A percentile compares a stretch with the other conserved stretches of the same genome.
phyloP scores from a whole-genome alignment of 2,797 vertebrate genomes.

The Leptodactylus fallax region DNA sequence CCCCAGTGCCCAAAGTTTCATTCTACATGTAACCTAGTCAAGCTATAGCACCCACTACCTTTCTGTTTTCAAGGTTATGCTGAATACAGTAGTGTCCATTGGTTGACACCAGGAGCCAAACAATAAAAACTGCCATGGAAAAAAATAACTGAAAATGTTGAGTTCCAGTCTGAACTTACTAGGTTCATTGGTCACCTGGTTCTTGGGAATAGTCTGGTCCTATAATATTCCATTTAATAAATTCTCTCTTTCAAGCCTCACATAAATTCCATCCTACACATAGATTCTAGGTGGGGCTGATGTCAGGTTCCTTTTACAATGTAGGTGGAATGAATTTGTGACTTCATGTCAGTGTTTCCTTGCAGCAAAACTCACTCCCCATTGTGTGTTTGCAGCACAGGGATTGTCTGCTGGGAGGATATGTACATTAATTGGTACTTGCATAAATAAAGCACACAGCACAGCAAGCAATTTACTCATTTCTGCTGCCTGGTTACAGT shows the following conservation, averaged over 20 bases:
- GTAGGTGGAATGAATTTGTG: not conserved
- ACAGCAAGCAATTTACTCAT: conserved; percentile 16
- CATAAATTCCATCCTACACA: not conserved
- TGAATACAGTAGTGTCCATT: too few relatives aligned
- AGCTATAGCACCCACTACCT: not conserved
- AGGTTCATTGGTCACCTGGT: too few relatives aligned
- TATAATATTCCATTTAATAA: not conserved
- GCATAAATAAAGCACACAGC: not conserved
- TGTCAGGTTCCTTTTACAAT: not conserved
- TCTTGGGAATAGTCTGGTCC: not conserved
- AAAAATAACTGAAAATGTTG: too few relatives aligned
- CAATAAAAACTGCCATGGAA: too few relatives aligned
- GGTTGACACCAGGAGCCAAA: too few relatives aligned
- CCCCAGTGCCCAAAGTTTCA: too few relatives aligned
- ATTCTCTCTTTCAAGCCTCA: too few relatives aligned
- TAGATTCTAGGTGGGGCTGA: not conserved
- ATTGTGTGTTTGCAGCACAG: not conserved
- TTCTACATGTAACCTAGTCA: not conserved
- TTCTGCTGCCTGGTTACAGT: conserved; percentile 48
- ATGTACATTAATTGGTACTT: conserved; percentile 46
- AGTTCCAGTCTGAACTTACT: too few relatives aligned
- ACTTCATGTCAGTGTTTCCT: not conserved
- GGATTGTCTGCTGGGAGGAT: not conserved
- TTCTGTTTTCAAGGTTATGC: too few relatives aligned
- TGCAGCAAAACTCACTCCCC: not conserved